phyloP scores from a whole-genome alignment of 2,797 vertebrate genomes.

The Cynodonichthys magdalenae region DNA sequence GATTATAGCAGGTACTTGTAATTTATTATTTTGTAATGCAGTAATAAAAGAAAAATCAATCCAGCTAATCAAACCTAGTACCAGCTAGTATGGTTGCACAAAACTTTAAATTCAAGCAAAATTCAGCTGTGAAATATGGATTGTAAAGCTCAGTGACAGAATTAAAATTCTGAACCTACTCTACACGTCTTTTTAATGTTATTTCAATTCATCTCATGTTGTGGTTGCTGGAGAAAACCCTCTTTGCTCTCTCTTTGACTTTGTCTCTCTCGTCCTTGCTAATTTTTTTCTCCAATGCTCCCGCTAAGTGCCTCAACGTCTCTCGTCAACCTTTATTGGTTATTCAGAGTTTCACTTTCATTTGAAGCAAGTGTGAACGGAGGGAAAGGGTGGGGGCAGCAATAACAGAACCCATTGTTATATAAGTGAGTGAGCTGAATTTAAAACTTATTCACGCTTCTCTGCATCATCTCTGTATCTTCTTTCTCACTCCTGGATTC shows the following conservation, averaged over 20 bases:
- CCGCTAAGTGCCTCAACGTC: neutral
- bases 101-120: no score
- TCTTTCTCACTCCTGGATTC: no score
- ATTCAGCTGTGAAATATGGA: neutral
- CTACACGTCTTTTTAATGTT: neutral
- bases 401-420: constrained; percentile 20
- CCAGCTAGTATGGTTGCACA: no score
- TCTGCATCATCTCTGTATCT: neutral
- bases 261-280: neutral
- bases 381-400: neutral
- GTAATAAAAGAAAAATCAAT: no score
- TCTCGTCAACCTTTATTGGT: constrained; percentile 26
- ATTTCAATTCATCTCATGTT: constrained; percentile 7
- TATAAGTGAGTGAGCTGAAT: constrained; percentile 21
- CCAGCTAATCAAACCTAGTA: no score
- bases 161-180: neutral
- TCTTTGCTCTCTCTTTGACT: neutral
- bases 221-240: constrained; percentile 12
- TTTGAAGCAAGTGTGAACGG: constrained; percentile 12
- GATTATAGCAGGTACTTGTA: no score
- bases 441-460: constrained; percentile 3
- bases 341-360: constrained; percentile 18
- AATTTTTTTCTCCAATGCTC: constrained; percentile 3
- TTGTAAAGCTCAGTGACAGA: neutral
- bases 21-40: no score